These are phyloP conservation scores for Onychorhynchus coronatus DNA, from an alignment of 2,113 vertebrate genomes.

Conservation along the genomic window DNA sequence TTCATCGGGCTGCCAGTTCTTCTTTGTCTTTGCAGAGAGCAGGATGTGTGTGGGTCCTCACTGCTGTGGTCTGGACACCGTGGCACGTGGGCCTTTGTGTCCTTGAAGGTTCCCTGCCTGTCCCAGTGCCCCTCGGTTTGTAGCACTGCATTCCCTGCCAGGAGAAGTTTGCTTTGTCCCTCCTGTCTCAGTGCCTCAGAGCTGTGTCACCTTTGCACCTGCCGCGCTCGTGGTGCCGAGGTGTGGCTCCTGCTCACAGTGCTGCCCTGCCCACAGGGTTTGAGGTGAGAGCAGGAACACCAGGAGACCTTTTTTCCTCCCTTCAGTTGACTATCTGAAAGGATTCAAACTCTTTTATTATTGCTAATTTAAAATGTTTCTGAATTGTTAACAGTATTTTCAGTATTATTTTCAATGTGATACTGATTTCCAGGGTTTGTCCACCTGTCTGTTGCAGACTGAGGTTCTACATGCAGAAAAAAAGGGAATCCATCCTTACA, in stretches of 20 bases:
- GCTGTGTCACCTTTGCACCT: not conserved
- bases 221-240: not conserved
- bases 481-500: not conserved
- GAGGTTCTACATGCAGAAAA: not conserved
- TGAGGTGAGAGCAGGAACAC: not conserved
- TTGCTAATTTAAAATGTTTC: not conserved
- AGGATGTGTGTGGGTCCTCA: not conserved
- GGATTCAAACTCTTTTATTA: not conserved
- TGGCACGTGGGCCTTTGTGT: accelerated
- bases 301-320: not conserved
- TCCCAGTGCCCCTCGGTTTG: not conserved
- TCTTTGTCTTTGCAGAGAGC: not conserved
- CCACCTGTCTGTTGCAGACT: not conserved
- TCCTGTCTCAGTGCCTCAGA: not conserved
- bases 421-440: not conserved
- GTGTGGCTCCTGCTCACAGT: not conserved
- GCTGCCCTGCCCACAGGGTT: not conserved
- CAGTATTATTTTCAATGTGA: not conserved
- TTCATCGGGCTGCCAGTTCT: not conserved
- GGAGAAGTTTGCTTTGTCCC: not conserved
- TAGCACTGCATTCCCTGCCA: not conserved
- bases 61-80: not conserved
- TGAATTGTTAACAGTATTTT: not conserved
- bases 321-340: not conserved
- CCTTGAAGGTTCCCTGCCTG: not conserved